Base-by-base conservation (phyloP, 1,140 invertebrate species). In the Atta cephalotes region DNA sequence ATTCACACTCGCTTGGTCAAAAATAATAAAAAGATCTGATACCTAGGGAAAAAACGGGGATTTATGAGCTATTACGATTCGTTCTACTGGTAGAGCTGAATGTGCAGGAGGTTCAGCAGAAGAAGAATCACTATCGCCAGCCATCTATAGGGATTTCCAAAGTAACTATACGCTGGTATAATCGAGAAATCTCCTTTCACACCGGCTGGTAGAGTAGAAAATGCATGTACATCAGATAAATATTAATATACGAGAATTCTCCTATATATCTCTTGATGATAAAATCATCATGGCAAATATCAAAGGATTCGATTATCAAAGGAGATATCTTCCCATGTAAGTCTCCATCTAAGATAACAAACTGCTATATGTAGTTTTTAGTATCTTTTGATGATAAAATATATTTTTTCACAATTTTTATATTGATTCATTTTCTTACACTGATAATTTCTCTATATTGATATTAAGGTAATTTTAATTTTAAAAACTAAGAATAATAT, bases 1-100 rank as follows among this genome's bases (percentile, higher is more conserved):
- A 90, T 94, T 93, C 91, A 93, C 93, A 94, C 91, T 92, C 80
- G 88, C 87, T 89, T 87, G 88, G 74, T 71, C 86, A 77, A 91
- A 92, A 92, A 92, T 92, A 89, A 92, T 84, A 91, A 91, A 91
- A 92, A 88, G 78, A 60, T 25, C 7, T 80, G 63, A 60, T 82
- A 72, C 25, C 71, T 79, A 74, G 18, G 77, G 71, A 86, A 92
- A 92, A 93, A 91, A 82, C 62, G 1, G 86, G 85, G 89, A 92
- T 93, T 94, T 93, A 94, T 92, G 90, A 82, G 87, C 90, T 86
- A 93, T 93, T 92, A 91, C 84, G 66, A 94, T 93, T 93, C 90
- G 93, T 93, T 93, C 89, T 92, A 92, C 86, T 56, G 66, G 80
- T 35, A 86, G 68, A 65, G 76, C 16, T 68, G 60, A 78, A 91